Base-by-base conservation (phyloP, 2,113 vertebrate genomes). In the Paralichthys olivaceus region DNA sequence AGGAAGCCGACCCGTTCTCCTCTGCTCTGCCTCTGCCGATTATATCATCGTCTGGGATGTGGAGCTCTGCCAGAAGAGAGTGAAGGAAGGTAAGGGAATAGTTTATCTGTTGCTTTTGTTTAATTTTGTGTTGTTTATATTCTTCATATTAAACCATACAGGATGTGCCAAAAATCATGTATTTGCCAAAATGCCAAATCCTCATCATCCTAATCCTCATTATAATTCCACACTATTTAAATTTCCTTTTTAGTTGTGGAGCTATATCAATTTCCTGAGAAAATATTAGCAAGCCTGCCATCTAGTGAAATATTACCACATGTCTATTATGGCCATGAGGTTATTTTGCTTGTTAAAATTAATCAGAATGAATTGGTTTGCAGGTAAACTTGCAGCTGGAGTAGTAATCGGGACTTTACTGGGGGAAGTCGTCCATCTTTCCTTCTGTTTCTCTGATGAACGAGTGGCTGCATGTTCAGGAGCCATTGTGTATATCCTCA, bases 21-120 rank as follows among this genome's bases (percentile, higher is more conserved):
- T 97, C 47, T 97, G 96, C 51, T 97, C 97, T 49, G 96, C 97
- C n/a, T 97, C 96, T 37, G 64, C 19, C 45, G 96, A 97, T 43
- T 84, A 68, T 29, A 76, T 97, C 14, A 93, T 97, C 9, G 68
- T 95, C 32, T 98, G 97, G 96, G 87, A 95, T 75, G 78, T 97
- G 72, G 91, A 93, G 1, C 74, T 85, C 14, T 97, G 96, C 69
- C 84, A 74, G 19, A 83, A 69, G 76, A 93, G 87, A 67, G 76
- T 67, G 11, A 77, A 85, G 58, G 76, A 94, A 85, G 96, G 96
- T 98, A 83, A 84, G 61, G 6, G 67, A 51, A 29, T 19, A 19
- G 1, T 20, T 43, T 59, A 23, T 28, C 3, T 60, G 19, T 29
- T 6, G 15, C 22, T 9, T 56, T 4, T 37, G 20, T 69, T 55